These are phyloP conservation scores for Lagria hirta DNA, from an alignment of 2,888 invertebrate genomes.

Conservation along the genomic window DNA sequence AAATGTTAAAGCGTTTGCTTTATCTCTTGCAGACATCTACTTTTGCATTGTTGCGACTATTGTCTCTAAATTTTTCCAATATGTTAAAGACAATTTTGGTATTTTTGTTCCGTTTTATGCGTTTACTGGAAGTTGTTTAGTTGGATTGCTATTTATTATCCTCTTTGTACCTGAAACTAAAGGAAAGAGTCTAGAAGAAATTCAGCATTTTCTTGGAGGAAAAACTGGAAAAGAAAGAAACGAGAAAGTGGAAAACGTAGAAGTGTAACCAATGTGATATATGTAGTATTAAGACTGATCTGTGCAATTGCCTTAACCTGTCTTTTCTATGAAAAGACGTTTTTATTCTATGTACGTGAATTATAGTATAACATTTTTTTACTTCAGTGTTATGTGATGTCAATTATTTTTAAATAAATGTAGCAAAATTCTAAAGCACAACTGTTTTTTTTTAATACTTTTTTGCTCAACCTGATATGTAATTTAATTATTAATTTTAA, in stretches of 20 bases:
- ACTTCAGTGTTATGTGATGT: too few species aligned
- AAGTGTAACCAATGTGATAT: slow-evolving; percentile 3
- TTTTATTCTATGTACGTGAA: neutral
- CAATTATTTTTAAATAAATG: too few species aligned
- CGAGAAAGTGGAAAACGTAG: slow-evolving; percentile 5
- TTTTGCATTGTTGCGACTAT: slow-evolving; percentile 54
- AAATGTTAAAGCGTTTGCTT: slow-evolving; percentile 59
- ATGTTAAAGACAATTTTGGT: slow-evolving; percentile 59
- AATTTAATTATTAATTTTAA: too few species aligned
- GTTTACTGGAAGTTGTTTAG: slow-evolving; percentile 62
- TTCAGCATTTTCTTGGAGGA: slow-evolving; percentile 65
- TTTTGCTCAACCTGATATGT: too few species aligned
- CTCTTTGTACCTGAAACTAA: slow-evolving; percentile 69
- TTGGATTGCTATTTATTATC: slow-evolving; percentile 63
- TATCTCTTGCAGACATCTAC: slow-evolving; percentile 58
- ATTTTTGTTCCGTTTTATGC: slow-evolving; percentile 67
- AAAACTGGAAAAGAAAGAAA: slow-evolving; percentile 18
- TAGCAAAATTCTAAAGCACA: too few species aligned
- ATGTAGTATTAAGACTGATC: slow-evolving; percentile 10
- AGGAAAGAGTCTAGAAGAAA: slow-evolving; percentile 68
- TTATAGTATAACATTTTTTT: too few species aligned
- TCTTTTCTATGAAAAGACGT: too few species aligned
- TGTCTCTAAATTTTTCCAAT: slow-evolving; percentile 54
- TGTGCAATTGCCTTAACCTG: too few species aligned
- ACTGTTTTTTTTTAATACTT: too few species aligned